Evolutionary conservation across 2,797 vertebrate species (phyloP).

Genomic region (Tiaroga cobitis): DNA sequence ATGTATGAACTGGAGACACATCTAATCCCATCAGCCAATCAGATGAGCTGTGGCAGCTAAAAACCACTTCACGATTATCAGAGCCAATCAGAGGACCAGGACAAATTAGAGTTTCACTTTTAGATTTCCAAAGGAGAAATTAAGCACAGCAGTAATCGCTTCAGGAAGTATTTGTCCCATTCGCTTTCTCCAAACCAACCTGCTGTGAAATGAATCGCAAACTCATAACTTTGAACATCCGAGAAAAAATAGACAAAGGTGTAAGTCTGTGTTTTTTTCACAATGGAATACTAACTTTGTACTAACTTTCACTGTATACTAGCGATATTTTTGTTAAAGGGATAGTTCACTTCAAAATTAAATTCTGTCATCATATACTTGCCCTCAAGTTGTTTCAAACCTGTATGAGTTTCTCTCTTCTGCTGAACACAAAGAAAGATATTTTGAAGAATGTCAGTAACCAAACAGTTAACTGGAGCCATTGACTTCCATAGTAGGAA

Average conservation of each 20-base stretch:
- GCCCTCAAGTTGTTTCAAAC: too few species aligned
- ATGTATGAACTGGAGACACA: conserved; percentile 74
- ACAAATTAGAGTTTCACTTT: conserved; percentile 24
- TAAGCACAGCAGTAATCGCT: conserved; percentile 42
- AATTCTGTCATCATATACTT: too few species aligned
- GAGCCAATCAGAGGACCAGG: conserved; percentile 44
- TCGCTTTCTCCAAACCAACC: conserved; percentile 50
- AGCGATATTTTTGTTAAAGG: not conserved
- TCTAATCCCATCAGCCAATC: conserved; percentile 41
- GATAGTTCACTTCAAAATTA: too few species aligned
- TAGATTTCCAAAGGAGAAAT: not conserved
- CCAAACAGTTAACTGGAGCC: too few species aligned
- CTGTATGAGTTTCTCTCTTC: too few species aligned
- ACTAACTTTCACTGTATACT: not conserved
- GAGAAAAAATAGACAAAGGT: not conserved
- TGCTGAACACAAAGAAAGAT: too few species aligned
- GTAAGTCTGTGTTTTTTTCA: not conserved
- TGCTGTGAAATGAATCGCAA: not conserved
- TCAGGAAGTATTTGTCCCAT: conserved; percentile 53
- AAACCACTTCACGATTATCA: not conserved
- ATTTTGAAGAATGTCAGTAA: too few species aligned
- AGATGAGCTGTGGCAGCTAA: conserved; percentile 19
- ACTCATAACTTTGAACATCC: not conserved
- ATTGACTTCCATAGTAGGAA: too few species aligned
- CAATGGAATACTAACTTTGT: not conserved